Conservation (phyloP, 1,140 invertebrate species). For the Coelopa frigida region DNA sequence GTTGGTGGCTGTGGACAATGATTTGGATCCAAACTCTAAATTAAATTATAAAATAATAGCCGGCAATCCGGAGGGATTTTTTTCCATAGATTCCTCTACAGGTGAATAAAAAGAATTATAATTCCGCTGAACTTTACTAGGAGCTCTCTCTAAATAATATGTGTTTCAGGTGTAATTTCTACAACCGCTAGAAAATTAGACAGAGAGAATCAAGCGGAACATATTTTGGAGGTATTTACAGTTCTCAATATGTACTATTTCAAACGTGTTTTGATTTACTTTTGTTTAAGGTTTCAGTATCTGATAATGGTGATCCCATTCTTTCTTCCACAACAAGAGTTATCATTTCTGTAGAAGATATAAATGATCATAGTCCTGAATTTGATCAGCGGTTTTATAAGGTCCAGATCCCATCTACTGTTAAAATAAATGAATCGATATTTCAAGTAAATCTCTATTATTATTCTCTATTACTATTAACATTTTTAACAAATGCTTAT, state of each 20-base stretch:
- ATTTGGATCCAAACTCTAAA: constrained; percentile 58
- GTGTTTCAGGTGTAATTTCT: constrained; percentile 61
- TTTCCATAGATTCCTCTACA: constrained; percentile 74
- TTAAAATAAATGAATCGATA: constrained; percentile 51
- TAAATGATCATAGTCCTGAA: constrained; percentile 76
- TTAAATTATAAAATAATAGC: constrained; percentile 77
- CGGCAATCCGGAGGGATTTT: constrained; percentile 85
- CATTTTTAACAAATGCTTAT: not conserved
- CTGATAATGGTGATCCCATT: constrained; percentile 67
- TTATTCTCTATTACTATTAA: not conserved
- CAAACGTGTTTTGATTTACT: too few relatives aligned
- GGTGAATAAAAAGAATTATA: constrained; percentile 53
- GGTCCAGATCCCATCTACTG: constrained; percentile 63
- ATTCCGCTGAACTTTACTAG: not conserved
- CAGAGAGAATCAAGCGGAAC: constrained; percentile 73
- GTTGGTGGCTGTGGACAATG: constrained; percentile 72
- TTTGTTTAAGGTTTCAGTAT: constrained; percentile 65
- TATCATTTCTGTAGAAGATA: constrained; percentile 70
- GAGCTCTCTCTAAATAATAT: not conserved
- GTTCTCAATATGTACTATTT: not conserved
- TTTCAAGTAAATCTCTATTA: constrained; percentile 51
- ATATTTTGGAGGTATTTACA: constrained; percentile 73
- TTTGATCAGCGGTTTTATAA: constrained; percentile 78
- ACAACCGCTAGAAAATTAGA: constrained; percentile 78
- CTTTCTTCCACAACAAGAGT: constrained; percentile 78